Evolutionary conservation across 2,113 vertebrate genomes (phyloP).

Genomic region (Chlamydotis undulata): DNA sequence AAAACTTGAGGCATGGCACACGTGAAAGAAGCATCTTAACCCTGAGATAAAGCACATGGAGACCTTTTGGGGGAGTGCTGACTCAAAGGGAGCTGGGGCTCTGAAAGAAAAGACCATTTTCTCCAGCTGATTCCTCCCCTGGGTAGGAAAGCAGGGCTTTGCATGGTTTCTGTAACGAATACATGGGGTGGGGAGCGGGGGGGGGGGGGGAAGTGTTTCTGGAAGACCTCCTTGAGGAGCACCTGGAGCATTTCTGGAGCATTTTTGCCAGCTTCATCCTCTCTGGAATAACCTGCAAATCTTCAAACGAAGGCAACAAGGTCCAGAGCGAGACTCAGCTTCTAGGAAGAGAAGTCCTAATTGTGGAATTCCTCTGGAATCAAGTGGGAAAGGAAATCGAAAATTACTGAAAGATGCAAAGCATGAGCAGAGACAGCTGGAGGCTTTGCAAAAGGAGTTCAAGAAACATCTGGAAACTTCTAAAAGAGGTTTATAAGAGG

Average conservation of each 20-base stretch:
- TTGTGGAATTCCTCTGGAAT: constrained; percentile 19
- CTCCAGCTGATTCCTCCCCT: background rate
- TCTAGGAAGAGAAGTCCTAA: background rate
- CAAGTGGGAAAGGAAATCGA: background rate
- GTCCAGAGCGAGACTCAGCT: background rate
- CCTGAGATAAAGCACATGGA: background rate
- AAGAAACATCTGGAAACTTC: constrained; percentile 57
- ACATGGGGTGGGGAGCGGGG: background rate
- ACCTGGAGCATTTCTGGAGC: background rate
- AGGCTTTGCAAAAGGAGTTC: constrained; percentile 16
- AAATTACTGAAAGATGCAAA: constrained; percentile 28
- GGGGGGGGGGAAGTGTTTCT: background rate
- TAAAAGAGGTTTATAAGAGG: constrained; percentile 42
- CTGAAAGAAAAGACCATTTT: background rate
- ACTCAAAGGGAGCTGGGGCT: background rate
- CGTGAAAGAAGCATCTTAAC: background rate
- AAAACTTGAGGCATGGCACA: background rate
- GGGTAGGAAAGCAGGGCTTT: background rate
- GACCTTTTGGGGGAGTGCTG: background rate
- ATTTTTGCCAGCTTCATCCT: background rate
- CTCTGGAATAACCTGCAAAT: background rate
- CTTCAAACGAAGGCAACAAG: background rate
- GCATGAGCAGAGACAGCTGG: constrained; percentile 13
- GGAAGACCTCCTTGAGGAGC: background rate
- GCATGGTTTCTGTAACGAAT: background rate